phyloP scores from a whole-genome alignment of 2,797 vertebrate species.

The Mormyrops attenuatus region DNA sequence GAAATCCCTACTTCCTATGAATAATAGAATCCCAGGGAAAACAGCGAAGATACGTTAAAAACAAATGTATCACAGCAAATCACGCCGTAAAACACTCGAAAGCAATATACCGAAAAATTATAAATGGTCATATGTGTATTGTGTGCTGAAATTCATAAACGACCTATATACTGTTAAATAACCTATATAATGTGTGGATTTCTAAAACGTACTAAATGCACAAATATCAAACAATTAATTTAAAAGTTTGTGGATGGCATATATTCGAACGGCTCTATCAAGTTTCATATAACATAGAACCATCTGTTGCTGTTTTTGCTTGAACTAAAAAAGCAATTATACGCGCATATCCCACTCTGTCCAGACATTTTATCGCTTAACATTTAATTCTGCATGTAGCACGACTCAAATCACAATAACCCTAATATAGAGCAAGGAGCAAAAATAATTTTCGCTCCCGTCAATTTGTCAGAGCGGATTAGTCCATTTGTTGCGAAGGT shows the following conservation, averaged over 20 bases:
- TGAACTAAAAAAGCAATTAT: neutral
- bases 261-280: neutral
- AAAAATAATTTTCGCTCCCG: slow-evolving; percentile 56
- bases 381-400: neutral
- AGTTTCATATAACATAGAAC: slow-evolving; percentile 34
- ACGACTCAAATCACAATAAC: slow-evolving; percentile 16
- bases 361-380: neutral
- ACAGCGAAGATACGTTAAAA: neutral
- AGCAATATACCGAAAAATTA: neutral
- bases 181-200: neutral
- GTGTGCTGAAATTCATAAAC: neutral
- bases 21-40: neutral
- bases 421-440: neutral
- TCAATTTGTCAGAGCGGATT: slow-evolving; percentile 64
- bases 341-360: neutral
- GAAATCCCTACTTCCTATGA: neutral
- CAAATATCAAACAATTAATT: neutral
- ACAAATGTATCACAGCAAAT: neutral
- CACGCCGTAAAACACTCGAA: neutral
- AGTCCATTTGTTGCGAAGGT: slow-evolving; percentile 64
- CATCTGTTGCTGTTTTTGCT: slow-evolving; percentile 55
- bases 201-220: neutral
- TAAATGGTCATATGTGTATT: neutral
- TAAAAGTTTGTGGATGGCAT: neutral
- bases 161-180: neutral